A percentile compares a stretch with the other conserved stretches of the same genome.
Conservation (phyloP, 2,888 invertebrate genomes). For the Cecidostiba fungosa region DNA sequence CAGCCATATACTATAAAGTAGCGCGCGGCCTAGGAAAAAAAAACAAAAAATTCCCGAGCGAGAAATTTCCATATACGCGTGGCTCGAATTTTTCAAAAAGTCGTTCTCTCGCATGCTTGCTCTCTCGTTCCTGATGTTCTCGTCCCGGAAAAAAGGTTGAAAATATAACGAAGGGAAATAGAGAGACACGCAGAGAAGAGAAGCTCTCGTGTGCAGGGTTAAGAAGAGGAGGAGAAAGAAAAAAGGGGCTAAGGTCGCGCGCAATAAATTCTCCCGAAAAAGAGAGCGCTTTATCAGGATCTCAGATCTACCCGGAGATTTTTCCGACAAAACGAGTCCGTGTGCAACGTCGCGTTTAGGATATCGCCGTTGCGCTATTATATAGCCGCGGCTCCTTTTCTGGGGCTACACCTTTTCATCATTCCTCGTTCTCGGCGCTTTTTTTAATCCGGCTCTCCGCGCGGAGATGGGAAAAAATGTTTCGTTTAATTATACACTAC, state of each 20-base stretch:
- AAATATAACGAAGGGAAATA: not conserved
- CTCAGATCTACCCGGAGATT: conserved; percentile 37
- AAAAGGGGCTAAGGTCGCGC: conserved; percentile 38
- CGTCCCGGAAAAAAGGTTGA: not conserved
- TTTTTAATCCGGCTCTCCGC: not conserved
- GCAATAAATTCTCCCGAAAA: conserved; percentile 54
- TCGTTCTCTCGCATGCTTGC: not conserved
- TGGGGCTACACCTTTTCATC: conserved; percentile 11
- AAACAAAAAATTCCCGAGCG: not conserved
- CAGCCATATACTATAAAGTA: too few relatives aligned
- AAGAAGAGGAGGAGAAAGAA: not conserved
- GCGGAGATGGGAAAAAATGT: not conserved
- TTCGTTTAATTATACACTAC: not conserved
- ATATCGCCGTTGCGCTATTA: conserved; percentile 27
- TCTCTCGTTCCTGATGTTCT: not conserved
- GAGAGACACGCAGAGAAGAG: not conserved
- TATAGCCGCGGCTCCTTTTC: not conserved
- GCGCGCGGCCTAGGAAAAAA: not conserved
- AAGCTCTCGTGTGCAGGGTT: conserved; percentile 20
- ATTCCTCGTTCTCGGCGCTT: not conserved
- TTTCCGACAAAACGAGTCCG: conserved; percentile 44
- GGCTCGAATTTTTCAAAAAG: not conserved
- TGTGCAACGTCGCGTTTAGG: conserved; percentile 28
- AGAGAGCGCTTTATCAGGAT: conserved; percentile 57
- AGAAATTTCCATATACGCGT: conserved; percentile 31